These are phyloP conservation scores for Hybos culiciformis DNA, from an alignment of 2,888 invertebrate species.

Conservation along the genomic window DNA sequence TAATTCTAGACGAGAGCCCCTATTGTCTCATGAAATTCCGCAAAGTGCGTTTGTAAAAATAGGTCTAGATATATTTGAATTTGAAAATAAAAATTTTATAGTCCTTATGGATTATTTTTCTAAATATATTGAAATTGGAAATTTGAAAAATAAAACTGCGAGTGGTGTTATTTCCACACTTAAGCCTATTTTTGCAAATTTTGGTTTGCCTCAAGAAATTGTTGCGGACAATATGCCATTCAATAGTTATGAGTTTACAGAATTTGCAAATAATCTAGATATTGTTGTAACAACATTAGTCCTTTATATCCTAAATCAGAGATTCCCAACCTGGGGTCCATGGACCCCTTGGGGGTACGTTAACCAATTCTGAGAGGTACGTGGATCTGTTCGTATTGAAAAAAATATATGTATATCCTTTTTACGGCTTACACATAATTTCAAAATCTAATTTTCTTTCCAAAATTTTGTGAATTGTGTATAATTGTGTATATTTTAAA, in stretches of 20 bases:
- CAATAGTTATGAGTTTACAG: background rate
- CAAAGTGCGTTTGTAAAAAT: conserved; percentile 8
- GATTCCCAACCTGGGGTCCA: no score
- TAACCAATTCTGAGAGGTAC: no score
- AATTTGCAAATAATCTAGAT: conserved; percentile 6
- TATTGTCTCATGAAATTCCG: conserved; percentile 7
- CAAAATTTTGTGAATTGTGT: no score
- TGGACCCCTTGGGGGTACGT: no score
- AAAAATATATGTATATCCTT: no score
- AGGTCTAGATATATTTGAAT: conserved; percentile 8
- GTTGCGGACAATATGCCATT: conserved; percentile 3
- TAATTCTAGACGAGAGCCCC: background rate
- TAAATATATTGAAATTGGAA: conserved; percentile 11
- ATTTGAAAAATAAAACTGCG: background rate
- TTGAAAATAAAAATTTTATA: conserved; percentile 8
- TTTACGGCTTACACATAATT: no score
- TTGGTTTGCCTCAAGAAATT: conserved; percentile 5
- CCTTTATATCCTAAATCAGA: conserved; percentile 15
- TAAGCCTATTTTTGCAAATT: conserved; percentile 10
- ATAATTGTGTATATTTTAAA: no score
- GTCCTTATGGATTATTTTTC: conserved; percentile 12
- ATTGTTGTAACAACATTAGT: conserved; percentile 14
- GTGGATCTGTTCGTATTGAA: no score
- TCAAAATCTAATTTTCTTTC: no score
- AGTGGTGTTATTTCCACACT: conserved; percentile 6